A percentile compares a stretch with the other conserved stretches of the same genome.
phyloP scores from a whole-genome alignment of 2,888 invertebrate genomes.

The Leuctra nigra region DNA sequence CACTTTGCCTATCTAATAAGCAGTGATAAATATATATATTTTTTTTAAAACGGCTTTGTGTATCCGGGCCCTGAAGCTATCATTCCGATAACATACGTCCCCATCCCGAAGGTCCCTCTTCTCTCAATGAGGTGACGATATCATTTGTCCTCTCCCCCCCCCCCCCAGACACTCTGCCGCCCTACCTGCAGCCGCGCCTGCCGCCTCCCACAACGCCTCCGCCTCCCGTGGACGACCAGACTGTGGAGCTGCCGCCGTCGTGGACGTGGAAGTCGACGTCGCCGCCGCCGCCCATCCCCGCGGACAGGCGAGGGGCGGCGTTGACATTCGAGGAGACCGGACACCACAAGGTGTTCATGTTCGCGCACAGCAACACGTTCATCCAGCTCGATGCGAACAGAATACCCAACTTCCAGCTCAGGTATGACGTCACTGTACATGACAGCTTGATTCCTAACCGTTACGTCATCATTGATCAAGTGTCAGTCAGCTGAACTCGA shows the following conservation, averaged over 20 bases:
- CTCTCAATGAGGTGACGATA: too few relatives aligned
- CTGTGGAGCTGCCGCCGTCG: slow-evolving; percentile 6
- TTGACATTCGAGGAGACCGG: slow-evolving; percentile 82
- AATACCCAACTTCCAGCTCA: slow-evolving; percentile 81
- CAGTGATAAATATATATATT: too few relatives aligned
- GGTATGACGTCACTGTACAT: slow-evolving; percentile 51
- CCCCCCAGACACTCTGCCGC: slow-evolving; percentile 50
- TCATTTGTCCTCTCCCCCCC: too few relatives aligned
- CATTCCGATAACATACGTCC: background rate
- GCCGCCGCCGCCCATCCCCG: slow-evolving; percentile 56
- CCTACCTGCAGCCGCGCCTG: slow-evolving; percentile 38
- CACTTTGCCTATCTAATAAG: too few relatives aligned
- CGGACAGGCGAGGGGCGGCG: slow-evolving; percentile 67
- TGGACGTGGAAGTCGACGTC: slow-evolving; percentile 1
- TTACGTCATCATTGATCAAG: too few relatives aligned
- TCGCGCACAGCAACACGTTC: slow-evolving; percentile 83
- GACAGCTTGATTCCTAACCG: too few relatives aligned
- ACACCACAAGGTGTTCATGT: slow-evolving; percentile 81
- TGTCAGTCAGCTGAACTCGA: too few relatives aligned
- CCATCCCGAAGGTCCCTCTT: background rate
- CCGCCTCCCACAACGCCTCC: slow-evolving; percentile 25
- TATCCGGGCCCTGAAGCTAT: too few relatives aligned
- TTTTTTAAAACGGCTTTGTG: too few relatives aligned
- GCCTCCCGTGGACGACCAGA: slow-evolving; percentile 28
- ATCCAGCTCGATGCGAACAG: slow-evolving; percentile 88